Conservation (phyloP, 2,888 invertebrate genomes). For the Orthosia gracilis region DNA sequence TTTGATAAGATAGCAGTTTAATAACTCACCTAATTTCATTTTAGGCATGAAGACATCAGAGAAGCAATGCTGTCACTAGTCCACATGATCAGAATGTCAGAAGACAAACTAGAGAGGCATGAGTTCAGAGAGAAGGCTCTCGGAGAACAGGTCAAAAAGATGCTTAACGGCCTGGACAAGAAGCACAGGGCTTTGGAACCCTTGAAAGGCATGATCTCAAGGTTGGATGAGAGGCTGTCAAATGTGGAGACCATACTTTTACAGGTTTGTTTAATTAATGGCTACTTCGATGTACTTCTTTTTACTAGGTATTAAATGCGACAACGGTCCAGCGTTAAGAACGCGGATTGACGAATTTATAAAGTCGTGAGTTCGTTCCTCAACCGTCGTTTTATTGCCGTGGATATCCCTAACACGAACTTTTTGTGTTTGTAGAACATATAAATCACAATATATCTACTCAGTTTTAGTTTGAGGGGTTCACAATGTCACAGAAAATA, state of each 20-base stretch:
- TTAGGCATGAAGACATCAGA: constrained; percentile 93
- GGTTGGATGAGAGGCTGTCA: constrained; percentile 94
- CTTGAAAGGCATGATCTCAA: constrained; percentile 92
- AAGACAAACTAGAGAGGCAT: constrained; percentile 96
- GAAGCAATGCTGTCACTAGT: constrained; percentile 95
- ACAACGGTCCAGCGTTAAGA: too few relatives aligned
- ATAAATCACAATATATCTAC: too few relatives aligned
- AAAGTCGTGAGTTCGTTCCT: too few relatives aligned
- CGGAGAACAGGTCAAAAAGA: constrained; percentile 95
- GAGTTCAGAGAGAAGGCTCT: constrained; percentile 95
- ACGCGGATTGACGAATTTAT: too few relatives aligned
- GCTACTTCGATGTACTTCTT: not conserved
- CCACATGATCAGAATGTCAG: constrained; percentile 94
- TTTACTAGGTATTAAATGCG: too few relatives aligned
- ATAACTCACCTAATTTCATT: too few relatives aligned
- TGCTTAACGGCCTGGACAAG: constrained; percentile 93
- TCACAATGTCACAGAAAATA: too few relatives aligned
- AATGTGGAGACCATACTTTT: constrained; percentile 95
- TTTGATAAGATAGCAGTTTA: too few relatives aligned
- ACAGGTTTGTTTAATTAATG: constrained; percentile 86
- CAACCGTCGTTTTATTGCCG: too few relatives aligned
- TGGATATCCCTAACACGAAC: too few relatives aligned
- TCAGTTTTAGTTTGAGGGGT: too few relatives aligned
- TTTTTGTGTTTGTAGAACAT: too few relatives aligned
- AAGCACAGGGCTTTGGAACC: constrained; percentile 93